A percentile compares a stretch with the other conserved stretches of the same genome.
Evolutionary conservation across 2,113 vertebrate species (phyloP).

Genomic region (Donacobius atricapilla): DNA sequence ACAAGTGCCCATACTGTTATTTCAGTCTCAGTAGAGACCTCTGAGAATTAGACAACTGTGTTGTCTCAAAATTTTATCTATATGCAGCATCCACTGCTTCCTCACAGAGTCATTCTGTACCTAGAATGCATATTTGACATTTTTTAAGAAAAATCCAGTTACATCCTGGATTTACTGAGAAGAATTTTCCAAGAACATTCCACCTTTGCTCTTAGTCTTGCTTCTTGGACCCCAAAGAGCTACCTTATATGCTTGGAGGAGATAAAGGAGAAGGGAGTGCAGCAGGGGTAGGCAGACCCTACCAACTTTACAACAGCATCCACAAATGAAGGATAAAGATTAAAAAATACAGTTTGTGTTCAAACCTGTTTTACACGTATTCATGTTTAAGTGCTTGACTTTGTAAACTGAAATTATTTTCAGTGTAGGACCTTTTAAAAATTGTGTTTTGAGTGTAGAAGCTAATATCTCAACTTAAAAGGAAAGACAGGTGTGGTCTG

Average conservation of each 20-base stretch:
- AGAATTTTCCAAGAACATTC: not conserved
- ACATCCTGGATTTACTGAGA: not conserved
- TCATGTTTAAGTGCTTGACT: not conserved
- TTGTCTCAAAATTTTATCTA: not conserved
- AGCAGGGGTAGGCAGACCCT: not conserved
- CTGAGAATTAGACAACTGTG: not conserved
- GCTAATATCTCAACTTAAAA: not conserved
- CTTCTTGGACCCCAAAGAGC: not conserved
- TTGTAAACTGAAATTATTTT: not conserved
- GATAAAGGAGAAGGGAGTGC: not conserved
- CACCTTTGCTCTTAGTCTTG: not conserved
- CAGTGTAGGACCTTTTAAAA: accelerated
- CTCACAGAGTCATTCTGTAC: not conserved
- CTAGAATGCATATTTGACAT: not conserved
- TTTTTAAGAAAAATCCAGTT: not conserved
- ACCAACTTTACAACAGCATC: not conserved
- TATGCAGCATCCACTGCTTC: not conserved
- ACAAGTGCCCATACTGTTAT: not conserved
- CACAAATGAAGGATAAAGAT: not conserved
- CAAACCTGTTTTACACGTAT: not conserved
- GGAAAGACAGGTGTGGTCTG: not conserved
- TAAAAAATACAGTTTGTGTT: not conserved
- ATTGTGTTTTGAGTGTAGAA: not conserved
- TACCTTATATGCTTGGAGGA: not conserved
- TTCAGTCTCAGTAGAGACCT: not conserved